A percentile compares a stretch with the other conserved stretches of the same genome.
phyloP scores from a whole-genome alignment of 2,797 vertebrate genomes.

The Sebastes variabilis region DNA sequence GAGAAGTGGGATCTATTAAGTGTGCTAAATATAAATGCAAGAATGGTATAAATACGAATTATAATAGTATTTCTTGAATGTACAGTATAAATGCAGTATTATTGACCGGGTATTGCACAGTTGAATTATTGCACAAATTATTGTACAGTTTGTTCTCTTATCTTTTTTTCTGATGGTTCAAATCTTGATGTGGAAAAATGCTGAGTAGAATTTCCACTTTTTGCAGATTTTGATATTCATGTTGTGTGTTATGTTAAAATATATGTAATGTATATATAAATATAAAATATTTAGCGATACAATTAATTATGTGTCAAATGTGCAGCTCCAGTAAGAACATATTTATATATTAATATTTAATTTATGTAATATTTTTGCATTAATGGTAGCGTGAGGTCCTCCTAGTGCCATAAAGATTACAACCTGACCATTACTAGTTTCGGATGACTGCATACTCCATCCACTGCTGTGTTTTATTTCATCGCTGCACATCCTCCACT shows the following conservation, averaged over 20 bases:
- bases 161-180: not conserved
- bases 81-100: no score
- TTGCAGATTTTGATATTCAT: not conserved
- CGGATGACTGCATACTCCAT: not conserved
- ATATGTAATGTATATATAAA: not conserved
- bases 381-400: not conserved
- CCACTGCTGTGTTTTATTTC: not conserved
- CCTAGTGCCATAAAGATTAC: not conserved
- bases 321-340: not conserved
- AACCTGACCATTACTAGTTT: not conserved
- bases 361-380: not conserved
- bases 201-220: not conserved
- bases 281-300: not conserved
- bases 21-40: no score
- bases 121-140: no score
- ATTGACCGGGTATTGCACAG: no score
- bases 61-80: no score
- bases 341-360: not conserved
- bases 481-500: not conserved
- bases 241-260: not conserved
- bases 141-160: slow-evolving; percentile 2
- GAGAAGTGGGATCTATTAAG: no score
- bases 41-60: no score
- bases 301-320: not conserved
- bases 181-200: not conserved